These are phyloP conservation scores for Menura novaehollandiae DNA, from an alignment of 2,113 vertebrate genomes.

Conservation along the genomic window DNA sequence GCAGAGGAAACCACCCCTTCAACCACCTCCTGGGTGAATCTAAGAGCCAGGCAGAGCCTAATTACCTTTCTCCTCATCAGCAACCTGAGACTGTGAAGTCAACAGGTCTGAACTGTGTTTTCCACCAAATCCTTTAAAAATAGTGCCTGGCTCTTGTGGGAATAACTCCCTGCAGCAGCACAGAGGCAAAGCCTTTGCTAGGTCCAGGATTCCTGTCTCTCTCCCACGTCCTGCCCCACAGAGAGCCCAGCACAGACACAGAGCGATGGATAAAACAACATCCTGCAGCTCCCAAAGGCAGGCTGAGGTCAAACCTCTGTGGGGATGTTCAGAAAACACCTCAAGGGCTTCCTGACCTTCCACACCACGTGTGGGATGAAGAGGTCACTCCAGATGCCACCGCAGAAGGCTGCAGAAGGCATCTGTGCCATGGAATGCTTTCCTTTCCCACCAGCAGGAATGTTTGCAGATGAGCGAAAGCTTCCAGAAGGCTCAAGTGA, in stretches of 20 bases:
- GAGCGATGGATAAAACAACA: neutral
- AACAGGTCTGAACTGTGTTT: neutral
- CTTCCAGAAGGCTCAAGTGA: conserved; percentile 45
- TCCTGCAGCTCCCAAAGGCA: neutral
- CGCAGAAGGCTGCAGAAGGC: neutral
- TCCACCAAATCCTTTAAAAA: neutral
- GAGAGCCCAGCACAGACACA: neutral
- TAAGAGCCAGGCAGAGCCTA: neutral
- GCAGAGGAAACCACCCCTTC: neutral
- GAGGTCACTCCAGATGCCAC: neutral
- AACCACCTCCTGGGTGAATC: neutral
- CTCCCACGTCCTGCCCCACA: fast-evolving
- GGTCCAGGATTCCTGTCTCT: neutral
- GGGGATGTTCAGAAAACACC: neutral
- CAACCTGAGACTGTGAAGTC: neutral
- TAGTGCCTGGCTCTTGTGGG: fast-evolving
- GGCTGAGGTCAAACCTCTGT: fast-evolving
- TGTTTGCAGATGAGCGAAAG: conserved; percentile 29
- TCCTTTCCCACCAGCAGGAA: neutral
- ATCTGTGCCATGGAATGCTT: fast-evolving
- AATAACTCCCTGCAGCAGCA: neutral
- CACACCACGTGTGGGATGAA: fast-evolving
- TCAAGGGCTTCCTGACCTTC: neutral
- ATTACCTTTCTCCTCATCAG: neutral
- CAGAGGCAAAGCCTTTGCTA: neutral